phyloP scores from a whole-genome alignment of 1,140 invertebrate genomes.

The Zaprionus nigranus region DNA sequence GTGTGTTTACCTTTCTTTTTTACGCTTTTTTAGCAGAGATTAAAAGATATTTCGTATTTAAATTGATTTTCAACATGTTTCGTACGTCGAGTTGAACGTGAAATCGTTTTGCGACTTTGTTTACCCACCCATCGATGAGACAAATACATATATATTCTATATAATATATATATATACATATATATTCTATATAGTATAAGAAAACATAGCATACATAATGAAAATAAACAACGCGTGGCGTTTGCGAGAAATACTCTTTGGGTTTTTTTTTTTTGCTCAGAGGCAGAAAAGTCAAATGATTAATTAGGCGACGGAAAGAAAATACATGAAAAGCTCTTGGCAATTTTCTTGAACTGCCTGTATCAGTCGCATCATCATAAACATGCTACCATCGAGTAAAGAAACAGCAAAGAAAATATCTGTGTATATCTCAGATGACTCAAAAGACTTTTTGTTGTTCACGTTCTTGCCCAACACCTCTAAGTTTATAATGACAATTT shows the following conservation, averaged over 20 bases:
- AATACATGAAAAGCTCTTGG: conserved; percentile 28
- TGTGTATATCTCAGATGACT: conserved; percentile 11
- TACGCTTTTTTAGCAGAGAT: conserved; percentile 46
- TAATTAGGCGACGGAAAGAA: conserved; percentile 37
- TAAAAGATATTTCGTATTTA: conserved; percentile 41
- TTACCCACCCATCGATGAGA: conserved; percentile 44
- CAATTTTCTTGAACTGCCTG: conserved; percentile 51
- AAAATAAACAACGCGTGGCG: conserved; percentile 40
- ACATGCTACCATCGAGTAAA: conserved; percentile 16
- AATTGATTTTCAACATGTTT: conserved; percentile 76
- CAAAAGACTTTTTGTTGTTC: conserved; percentile 6
- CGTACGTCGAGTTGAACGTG: conserved; percentile 51
- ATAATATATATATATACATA: not conserved
- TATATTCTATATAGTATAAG: not conserved
- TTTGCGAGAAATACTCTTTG: conserved; percentile 35
- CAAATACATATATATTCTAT: not conserved
- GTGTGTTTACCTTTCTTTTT: conserved; percentile 32
- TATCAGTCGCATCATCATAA: conserved; percentile 33
- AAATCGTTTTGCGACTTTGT: conserved; percentile 60
- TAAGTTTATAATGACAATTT: conserved; percentile 22
- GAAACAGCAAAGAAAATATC: not conserved
- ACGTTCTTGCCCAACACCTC: conserved; percentile 31
- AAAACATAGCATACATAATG: not conserved
- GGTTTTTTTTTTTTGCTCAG: conserved; percentile 24
- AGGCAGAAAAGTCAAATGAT: conserved; percentile 40